Base-by-base conservation (phyloP, 2,797 vertebrate genomes). In the Kryptolebias ocellatus region DNA sequence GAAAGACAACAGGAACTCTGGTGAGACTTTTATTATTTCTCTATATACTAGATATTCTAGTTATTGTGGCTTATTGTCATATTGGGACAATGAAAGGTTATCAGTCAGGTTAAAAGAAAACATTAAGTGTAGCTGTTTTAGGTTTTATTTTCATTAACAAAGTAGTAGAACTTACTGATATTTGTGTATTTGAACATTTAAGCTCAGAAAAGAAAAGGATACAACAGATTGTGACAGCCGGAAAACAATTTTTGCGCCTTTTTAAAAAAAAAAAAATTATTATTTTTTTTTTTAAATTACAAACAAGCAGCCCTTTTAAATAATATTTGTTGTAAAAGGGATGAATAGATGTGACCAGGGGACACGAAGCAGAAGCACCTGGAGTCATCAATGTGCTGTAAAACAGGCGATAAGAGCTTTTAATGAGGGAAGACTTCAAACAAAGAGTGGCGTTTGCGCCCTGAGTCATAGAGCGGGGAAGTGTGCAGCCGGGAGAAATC, bases 1-100 rank as follows among this genome's bases (percentile, higher is more conserved):
- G 53, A 65, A 42, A 1, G 3, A 51, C 4, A 2, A 8, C 5
- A 1, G 3, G 0, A 63, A 37, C 45, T 45, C 51, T 20, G 83
- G 87, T 89, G 29, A 83, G 79, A 77, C 14, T 39, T 51, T 27
- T n/a, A 3, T n/a, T 49, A 53, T 50, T 5, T 12, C 11, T 34
- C 31, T 31, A 42, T 31, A 42, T 16, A 16, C 4, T 27, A 9
- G 20, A 24, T 61, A 37, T 17, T 17, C 4, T 17, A 46, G 17
- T 17, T 16, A n/a, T 46, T 46, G 16, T 3, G 45, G 17, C 45
- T 46, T 16, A 17, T 42, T 42, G 3, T 39, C 10, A 39, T 39
- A 12, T 12, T 42, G 11, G 12, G 11, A 12, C 24, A 44, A 17
- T 42, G 0, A 53, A 17, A 62, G n/a, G 0, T 11, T 44, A 4